A percentile compares a stretch with the other conserved stretches of the same genome.
These are phyloP conservation scores for Apostichopus japonicus DNA, from an alignment of 35 echinoderm and acorn worm species.

Conservation along the genomic window DNA sequence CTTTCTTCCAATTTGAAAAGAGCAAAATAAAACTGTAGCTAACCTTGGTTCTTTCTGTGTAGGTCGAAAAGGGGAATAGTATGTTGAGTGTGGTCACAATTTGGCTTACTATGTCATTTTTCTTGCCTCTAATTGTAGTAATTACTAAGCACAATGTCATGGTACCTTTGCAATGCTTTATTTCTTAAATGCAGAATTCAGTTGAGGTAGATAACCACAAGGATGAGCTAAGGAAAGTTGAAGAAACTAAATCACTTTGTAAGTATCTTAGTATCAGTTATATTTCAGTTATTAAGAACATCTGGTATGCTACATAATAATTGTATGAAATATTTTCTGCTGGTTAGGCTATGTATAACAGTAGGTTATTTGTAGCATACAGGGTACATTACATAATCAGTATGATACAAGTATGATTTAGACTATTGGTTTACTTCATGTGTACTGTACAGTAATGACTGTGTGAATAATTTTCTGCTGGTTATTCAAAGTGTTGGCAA, in stretches of 20 bases:
- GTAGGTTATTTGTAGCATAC: too few species aligned
- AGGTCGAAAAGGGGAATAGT: neutral
- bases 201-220: conserved; percentile 55
- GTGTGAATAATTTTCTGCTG: neutral
- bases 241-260: conserved; percentile 81
- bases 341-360: too few species aligned
- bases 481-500: neutral
- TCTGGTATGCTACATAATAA: too few species aligned
- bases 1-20: neutral
- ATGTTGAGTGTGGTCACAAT: neutral
- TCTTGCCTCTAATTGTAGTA: neutral
- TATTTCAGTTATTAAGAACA: too few species aligned
- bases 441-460: neutral
- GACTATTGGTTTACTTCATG: neutral
- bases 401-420: neutral
- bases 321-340: too few species aligned
- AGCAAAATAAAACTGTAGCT: neutral
- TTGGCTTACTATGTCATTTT: neutral
- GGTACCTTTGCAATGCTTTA: too few species aligned
- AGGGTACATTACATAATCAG: too few species aligned
- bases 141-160: too few species aligned
- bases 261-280: conserved; percentile 25
- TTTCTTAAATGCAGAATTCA: neutral
- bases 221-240: conserved; percentile 70
- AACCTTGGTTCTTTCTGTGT: neutral